Evolutionary conservation across 2,888 invertebrate genomes (phyloP), one percentile per base, ranked within the genome.

Genomic region (Anorthoa munda): DNA sequence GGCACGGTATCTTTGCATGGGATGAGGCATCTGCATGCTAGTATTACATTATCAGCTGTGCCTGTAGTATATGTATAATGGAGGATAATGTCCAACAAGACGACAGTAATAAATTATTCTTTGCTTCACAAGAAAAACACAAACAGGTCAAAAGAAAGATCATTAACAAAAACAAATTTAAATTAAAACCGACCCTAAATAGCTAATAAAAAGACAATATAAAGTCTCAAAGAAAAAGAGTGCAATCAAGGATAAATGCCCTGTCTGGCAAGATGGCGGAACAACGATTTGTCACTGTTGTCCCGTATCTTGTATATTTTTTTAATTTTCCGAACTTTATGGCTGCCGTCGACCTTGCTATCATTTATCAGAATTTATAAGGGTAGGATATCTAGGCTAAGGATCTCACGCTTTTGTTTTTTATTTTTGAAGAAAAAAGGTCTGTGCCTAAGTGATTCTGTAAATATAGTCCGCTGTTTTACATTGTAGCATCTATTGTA

Each of bases 221-320:
- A 77, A 50, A 45, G 56, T 71, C 45, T 66, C 72, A 82, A 87
- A 82, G 85, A 86, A 88, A 84, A 80, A 82, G 66, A 83, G 84
- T 88, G 88, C 88, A 90, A 91, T 91, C 88, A 91, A 88, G 88
- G 87, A 86, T 86, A 92, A 92, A 88, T 87, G 87, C 70, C 69
- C 67, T 71, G 77, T 65, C 76, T 59, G 74, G 81, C 71, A 76
- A 78, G 84, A 83, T 73, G 77, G 67, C 58, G 84, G 85, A 87
- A 86, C 82, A 87, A 85, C 88, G 78, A 92, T 92, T 92, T 91
- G 89, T 92, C 92, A 92, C 90, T 90, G 89, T 90, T 89, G 87
- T 81, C 77, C 75, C 76, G 83, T 84, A 73, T 88, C 77, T 84
- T 83, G 60, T 83, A 74, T 88, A 23, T 85, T 82, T 88, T 88